A percentile compares a stretch with the other conserved stretches of the same genome.
phyloP scores from a whole-genome alignment of 2,888 invertebrate species.

The Aporophyla lueneburgensis region DNA sequence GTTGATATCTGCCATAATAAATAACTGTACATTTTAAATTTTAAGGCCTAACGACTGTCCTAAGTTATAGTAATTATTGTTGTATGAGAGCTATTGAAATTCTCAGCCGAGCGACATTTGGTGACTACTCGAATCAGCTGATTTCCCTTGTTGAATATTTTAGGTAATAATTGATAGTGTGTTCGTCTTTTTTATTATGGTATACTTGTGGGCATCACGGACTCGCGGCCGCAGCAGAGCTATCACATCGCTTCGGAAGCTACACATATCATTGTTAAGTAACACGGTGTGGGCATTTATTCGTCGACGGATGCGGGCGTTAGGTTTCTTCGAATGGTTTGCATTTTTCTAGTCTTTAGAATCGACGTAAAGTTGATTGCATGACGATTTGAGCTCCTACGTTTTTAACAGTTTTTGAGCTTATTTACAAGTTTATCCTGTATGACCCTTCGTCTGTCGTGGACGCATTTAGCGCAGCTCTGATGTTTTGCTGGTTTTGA shows the following conservation, averaged over 20 bases:
- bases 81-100: conserved; percentile 79
- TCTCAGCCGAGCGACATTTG: conserved; percentile 74
- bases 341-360: conserved; percentile 90
- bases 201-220: conserved; percentile 70
- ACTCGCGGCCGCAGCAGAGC: conserved; percentile 68
- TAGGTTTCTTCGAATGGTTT: conserved; percentile 83
- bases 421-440: conserved; percentile 70
- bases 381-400: conserved; percentile 74
- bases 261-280: conserved; percentile 84
- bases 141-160: conserved; percentile 79
- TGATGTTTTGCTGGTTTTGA: conserved; percentile 68
- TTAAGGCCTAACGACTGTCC: conserved; percentile 90
- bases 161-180: conserved; percentile 80
- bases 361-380: conserved; percentile 79
- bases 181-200: conserved; percentile 77
- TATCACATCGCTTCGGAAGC: conserved; percentile 76
- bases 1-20: conserved; percentile 91
- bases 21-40: conserved; percentile 88
- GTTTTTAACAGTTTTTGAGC: conserved; percentile 74
- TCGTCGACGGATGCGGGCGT: conserved; percentile 71
- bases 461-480: conserved; percentile 78
- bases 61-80: conserved; percentile 86
- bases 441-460: conserved; percentile 68
- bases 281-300: conserved; percentile 76
- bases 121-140: conserved; percentile 69